These are phyloP conservation scores for Chaenogobius annularis DNA, from an alignment of 2,113 vertebrate species.

Conservation along the genomic window DNA sequence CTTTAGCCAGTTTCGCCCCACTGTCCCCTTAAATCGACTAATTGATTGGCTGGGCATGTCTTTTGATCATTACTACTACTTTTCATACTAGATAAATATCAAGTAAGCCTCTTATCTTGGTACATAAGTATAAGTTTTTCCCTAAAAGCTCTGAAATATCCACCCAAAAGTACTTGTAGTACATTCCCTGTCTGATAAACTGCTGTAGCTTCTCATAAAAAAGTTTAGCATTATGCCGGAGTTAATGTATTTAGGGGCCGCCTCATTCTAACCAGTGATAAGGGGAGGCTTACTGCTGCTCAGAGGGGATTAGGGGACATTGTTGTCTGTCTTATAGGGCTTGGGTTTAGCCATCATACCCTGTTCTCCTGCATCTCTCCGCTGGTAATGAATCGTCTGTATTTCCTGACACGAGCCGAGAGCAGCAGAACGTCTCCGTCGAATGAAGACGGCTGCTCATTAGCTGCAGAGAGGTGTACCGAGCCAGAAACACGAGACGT, in stretches of 20 bases:
- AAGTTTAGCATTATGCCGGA: conserved; percentile 54
- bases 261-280: conserved; percentile 80
- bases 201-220: conserved; percentile 49
- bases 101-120: too few species aligned
- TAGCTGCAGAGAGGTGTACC: conserved; percentile 66
- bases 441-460: conserved; percentile 64
- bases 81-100: neutral
- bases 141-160: neutral
- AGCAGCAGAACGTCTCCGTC: conserved; percentile 59
- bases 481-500: conserved; percentile 57
- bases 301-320: conserved; percentile 75
- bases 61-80: neutral
- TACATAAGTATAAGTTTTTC: neutral
- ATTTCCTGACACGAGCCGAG: conserved; percentile 64
- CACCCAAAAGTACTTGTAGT: neutral
- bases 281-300: conserved; percentile 76
- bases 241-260: conserved; percentile 80
- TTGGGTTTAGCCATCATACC: conserved; percentile 72
- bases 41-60: too few species aligned
- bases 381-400: conserved; percentile 62
- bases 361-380: conserved; percentile 39
- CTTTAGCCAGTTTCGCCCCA: too few species aligned
- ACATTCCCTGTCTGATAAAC: conserved; percentile 1
- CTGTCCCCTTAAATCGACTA: too few species aligned
- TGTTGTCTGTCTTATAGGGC: conserved; percentile 73